phyloP scores from a whole-genome alignment of 1,140 invertebrate species.

The Homalodisca vitripennis region DNA sequence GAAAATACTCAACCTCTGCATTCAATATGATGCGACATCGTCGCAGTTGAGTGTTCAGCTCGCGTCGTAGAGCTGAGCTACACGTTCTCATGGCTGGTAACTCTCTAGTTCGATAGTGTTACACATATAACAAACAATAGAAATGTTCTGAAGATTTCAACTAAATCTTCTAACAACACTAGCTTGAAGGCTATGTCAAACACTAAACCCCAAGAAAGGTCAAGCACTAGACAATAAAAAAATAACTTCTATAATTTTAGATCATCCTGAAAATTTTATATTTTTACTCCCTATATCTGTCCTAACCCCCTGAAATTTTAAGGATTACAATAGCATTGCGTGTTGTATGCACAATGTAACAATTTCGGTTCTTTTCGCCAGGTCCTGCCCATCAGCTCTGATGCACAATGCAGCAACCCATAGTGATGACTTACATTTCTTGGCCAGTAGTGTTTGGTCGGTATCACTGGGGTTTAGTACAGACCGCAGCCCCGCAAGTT shows the following conservation, averaged over 20 bases:
- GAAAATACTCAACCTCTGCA: background rate
- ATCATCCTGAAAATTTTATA: conserved; percentile 4
- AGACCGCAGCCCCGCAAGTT: conserved; percentile 91
- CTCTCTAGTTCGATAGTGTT: conserved; percentile 10
- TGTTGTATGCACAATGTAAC: background rate
- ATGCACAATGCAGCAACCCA: background rate
- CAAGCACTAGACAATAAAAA: conserved; percentile 5
- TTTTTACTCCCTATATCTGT: background rate
- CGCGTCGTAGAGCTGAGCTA: no score
- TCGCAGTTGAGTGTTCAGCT: background rate
- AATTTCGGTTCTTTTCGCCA: background rate
- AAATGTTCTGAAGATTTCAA: conserved; percentile 16
- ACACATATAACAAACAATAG: conserved; percentile 22
- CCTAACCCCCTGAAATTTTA: background rate
- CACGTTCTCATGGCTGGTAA: background rate
- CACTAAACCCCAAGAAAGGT: background rate
- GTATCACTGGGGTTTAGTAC: conserved; percentile 53
- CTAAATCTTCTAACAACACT: conserved; percentile 10
- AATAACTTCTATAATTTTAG: conserved; percentile 26
- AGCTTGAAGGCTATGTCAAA: conserved; percentile 1
- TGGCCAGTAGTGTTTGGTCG: background rate
- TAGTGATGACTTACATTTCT: background rate
- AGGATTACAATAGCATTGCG: background rate
- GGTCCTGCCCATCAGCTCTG: no score
- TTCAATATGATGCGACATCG: conserved; percentile 25